phyloP scores from a whole-genome alignment of 2,888 invertebrate genomes.

The Dichetophora obliterata region DNA sequence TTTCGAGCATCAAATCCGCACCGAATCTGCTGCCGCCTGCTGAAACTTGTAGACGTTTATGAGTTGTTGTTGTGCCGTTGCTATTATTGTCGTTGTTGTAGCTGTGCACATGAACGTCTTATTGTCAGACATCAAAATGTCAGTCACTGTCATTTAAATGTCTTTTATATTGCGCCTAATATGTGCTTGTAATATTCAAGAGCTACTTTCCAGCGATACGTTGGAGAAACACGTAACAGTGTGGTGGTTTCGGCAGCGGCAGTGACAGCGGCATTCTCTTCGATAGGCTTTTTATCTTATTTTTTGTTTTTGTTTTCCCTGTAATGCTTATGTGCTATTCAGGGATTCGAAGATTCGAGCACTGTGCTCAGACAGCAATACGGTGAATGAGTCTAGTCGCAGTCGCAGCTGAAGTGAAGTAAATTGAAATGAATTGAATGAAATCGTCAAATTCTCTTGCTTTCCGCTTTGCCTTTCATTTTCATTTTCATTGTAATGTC shows the following conservation, averaged over 20 bases:
- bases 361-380: conserved; percentile 17
- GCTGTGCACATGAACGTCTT: conserved; percentile 62
- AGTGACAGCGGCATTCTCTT: background rate
- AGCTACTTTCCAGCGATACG: conserved; percentile 12
- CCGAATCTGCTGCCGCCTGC: background rate
- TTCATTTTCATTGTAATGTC: background rate
- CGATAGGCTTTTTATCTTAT: background rate
- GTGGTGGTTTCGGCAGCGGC: background rate
- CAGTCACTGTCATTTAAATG: conserved; percentile 65
- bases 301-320: background rate
- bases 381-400: background rate
- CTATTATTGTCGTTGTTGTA: conserved; percentile 27
- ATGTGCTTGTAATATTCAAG: conserved; percentile 48
- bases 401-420: conserved; percentile 11
- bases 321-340: conserved; percentile 19
- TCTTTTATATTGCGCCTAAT: conserved; percentile 66
- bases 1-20: conserved; percentile 18
- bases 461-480: background rate
- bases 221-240: background rate
- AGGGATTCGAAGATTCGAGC: background rate
- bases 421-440: conserved; percentile 29
- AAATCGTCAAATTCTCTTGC: conserved; percentile 22
- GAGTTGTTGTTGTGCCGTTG: conserved; percentile 16
- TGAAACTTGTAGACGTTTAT: conserved; percentile 25
- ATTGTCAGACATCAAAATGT: conserved; percentile 65